phyloP scores from a whole-genome alignment of 2,113 vertebrate species.

The Noctilio leporinus region DNA sequence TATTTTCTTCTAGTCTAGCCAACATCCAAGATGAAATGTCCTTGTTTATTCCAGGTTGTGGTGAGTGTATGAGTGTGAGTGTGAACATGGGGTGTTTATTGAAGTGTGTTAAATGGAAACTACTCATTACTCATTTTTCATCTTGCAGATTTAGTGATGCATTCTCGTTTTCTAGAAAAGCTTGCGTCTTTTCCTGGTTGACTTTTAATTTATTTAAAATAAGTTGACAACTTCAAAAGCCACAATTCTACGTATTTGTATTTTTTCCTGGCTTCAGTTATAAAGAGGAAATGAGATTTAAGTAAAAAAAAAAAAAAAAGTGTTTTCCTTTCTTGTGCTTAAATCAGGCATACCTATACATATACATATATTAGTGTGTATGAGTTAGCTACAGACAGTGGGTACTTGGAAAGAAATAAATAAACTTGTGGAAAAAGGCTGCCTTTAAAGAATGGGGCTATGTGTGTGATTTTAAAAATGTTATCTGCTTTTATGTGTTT shows the following conservation, averaged over 20 bases:
- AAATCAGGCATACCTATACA: background rate
- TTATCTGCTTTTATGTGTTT: background rate
- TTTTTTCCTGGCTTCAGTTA: background rate
- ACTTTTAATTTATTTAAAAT: background rate
- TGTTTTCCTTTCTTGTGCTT: background rate
- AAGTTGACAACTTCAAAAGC: background rate
- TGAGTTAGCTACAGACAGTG: background rate
- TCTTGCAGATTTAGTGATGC: background rate
- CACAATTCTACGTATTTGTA: background rate
- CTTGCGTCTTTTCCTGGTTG: background rate
- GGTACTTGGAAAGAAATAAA: background rate
- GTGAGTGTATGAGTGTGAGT: background rate
- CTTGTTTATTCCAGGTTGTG: background rate
- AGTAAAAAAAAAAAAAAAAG: background rate
- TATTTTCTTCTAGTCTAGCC: background rate
- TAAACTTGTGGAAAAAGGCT: background rate
- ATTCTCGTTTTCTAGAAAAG: background rate
- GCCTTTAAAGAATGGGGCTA: background rate
- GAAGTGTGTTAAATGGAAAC: background rate
- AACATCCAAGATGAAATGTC: background rate
- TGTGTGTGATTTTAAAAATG: background rate
- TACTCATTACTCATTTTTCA: background rate
- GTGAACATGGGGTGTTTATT: background rate
- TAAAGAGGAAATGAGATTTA: background rate
- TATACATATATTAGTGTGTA: background rate